Evolutionary conservation across 2,113 vertebrate species (phyloP), one percentile per base, ranked within the genome.

Genomic region (Artemisiospiza belli): DNA sequence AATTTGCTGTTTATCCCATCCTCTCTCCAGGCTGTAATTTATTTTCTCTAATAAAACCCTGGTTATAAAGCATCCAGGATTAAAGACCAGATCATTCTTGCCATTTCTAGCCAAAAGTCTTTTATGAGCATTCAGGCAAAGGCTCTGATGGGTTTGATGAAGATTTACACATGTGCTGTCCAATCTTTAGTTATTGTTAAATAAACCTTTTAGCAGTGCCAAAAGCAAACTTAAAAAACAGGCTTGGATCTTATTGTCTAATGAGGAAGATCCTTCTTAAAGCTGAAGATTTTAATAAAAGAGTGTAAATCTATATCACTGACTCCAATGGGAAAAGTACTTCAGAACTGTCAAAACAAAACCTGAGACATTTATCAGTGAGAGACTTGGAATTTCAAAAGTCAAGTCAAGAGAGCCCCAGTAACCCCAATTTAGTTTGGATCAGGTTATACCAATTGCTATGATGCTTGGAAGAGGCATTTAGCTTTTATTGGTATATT

Each of bases 11-110:
- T 91, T 93, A 77, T 80, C 14, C 25, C n/a, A 52, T 73, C 12
- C 35, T 72, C 21, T 91, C 59, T 77, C 83, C 72, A 74, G 59
- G 46, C 1, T 59, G 67, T 83, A 78, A 80, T 90, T 87, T 76
- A 93, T 89, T 93, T 83, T 67, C 35, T 74, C 27, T 52, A 81
- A 69, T 81, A 93, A 90, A 95, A 83, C 9, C 22, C 77, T 63
- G 22, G 24, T 67, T 67, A 90, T 47, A 88, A 86, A 92, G 78
- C 17, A 47, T 44, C 33, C 18, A 52, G 39, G n/a, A 87, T 27
- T 69, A 87, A 79, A 88, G 24, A 86, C 11, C n/a, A 24, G 47
- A 86, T 74, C 27, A 70, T 70, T 88, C 35, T 73, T 89, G 59
- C 58, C 31, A 43, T 18, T 90, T 51, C 67, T 62, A 85, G 90